Base-by-base conservation (phyloP, 2,113 vertebrate genomes). In the Phocoena sinus region DNA sequence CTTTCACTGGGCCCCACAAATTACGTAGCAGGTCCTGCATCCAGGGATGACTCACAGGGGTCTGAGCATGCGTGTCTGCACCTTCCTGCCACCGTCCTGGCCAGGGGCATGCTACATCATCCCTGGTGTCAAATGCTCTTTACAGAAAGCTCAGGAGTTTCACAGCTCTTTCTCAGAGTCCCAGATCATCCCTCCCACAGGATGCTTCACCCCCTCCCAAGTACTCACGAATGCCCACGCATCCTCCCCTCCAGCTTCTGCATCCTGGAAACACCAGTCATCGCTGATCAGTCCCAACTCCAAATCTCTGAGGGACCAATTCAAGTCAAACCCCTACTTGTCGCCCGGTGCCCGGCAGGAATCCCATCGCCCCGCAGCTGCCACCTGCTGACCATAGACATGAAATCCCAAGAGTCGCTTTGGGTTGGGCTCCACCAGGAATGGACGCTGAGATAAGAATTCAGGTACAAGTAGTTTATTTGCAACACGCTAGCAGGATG, bases 31-130 rank as follows among this genome's bases (percentile, higher is more conserved):
- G 2, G 38, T 44, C 25, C 17, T 79, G 67, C 9, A 36, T 18
- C 11, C 50, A 58, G 13, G 41, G 26, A 38, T 14, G 4, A n/a
- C 47, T 65, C 2, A 1, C 1, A 36, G 47, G 28, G 53, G n/a
- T 11, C 44, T 18, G 14, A 31, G 8, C 7, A 33, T 3, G 0
- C 0, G 0, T 18, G 14, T 13, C 73, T 10, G 17, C 10, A 38
- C 41, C 50, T 18, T 79, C 31, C 6, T 63, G 47, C 80, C 21
- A 14, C 10, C 3, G 70, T 6, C 15, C 89, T 58, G 28, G 28
- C 13, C 63, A 17, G 33, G 70, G 31, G 1, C 17, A 33, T 3
- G 0, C 25, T 25, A 3, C 17, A 5, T 33, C 70, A 96, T 65
- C 25, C 21, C 36, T 17, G 13, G 7, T 53, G 56, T 41, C 56